Evolutionary conservation across 2,113 vertebrate genomes (phyloP).

Genomic region (Egretta garzetta): DNA sequence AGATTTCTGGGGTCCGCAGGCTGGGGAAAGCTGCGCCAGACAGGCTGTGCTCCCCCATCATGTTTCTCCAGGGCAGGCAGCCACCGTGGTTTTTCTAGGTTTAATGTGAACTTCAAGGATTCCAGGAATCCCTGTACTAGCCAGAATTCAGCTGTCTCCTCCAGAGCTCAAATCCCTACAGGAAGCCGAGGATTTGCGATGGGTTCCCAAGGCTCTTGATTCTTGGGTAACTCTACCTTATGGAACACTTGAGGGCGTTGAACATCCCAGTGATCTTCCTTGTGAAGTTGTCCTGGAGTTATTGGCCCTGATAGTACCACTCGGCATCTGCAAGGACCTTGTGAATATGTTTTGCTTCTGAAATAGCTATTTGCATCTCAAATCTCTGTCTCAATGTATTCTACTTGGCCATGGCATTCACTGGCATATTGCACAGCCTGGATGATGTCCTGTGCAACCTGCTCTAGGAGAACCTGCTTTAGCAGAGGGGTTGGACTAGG

Average conservation of each 20-base stretch:
- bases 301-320: background rate
- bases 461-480: no score
- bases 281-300: background rate
- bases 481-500: no score
- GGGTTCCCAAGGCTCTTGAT: background rate
- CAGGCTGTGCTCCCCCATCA: background rate
- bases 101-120: background rate
- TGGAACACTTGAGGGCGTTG: background rate
- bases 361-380: background rate
- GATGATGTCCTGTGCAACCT: no score
- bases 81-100: background rate
- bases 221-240: background rate
- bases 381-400: background rate
- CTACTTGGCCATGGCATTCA: background rate
- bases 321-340: background rate
- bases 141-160: background rate
- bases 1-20: background rate
- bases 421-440: background rate
- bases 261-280: background rate
- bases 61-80: background rate
- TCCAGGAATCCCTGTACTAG: background rate
- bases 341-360: background rate
- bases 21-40: background rate
- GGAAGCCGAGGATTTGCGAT: background rate
- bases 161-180: background rate